phyloP scores from a whole-genome alignment of 2,888 invertebrate species.

The Diachrysia chrysitis region DNA sequence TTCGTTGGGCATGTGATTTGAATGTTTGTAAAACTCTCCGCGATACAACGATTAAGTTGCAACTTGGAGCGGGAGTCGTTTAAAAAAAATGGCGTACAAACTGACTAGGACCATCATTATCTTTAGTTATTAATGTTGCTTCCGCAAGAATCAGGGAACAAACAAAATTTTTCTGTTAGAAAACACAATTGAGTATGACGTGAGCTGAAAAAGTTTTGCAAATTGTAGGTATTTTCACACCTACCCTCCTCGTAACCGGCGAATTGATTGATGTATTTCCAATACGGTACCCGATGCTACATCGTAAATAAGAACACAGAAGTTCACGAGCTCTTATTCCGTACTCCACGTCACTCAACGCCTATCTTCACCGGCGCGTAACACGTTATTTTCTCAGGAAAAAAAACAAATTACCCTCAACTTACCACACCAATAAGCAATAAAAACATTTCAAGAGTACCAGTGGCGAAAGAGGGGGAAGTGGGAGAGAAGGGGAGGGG shows the following conservation, averaged over 20 bases:
- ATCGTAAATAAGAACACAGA: slow-evolving; percentile 2
- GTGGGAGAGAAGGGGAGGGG: slow-evolving; percentile 2
- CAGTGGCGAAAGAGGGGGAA: slow-evolving; percentile 14
- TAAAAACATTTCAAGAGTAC: slow-evolving; percentile 52
- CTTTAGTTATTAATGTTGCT: too few species aligned
- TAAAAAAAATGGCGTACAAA: too few species aligned
- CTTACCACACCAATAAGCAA: slow-evolving; percentile 62
- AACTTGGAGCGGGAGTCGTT: too few species aligned
- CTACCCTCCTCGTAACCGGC: neutral
- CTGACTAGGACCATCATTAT: too few species aligned
- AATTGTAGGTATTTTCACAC: neutral
- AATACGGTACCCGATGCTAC: neutral
- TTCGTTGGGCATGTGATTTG: too few species aligned
- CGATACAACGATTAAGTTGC: too few species aligned
- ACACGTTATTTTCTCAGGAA: slow-evolving; percentile 54
- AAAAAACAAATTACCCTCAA: slow-evolving; percentile 53
- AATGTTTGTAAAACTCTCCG: too few species aligned
- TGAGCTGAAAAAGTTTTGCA: neutral
- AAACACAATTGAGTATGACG: neutral
- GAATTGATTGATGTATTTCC: neutral
- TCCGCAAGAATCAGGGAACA: too few species aligned
- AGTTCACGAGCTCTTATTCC: slow-evolving; percentile 32
- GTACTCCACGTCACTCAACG: slow-evolving; percentile 46
- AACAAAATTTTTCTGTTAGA: neutral
- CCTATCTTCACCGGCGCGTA: slow-evolving; percentile 26